These are phyloP conservation scores for Drosophila carrolli DNA, from an alignment of 1,140 invertebrate species.

Conservation along the genomic window DNA sequence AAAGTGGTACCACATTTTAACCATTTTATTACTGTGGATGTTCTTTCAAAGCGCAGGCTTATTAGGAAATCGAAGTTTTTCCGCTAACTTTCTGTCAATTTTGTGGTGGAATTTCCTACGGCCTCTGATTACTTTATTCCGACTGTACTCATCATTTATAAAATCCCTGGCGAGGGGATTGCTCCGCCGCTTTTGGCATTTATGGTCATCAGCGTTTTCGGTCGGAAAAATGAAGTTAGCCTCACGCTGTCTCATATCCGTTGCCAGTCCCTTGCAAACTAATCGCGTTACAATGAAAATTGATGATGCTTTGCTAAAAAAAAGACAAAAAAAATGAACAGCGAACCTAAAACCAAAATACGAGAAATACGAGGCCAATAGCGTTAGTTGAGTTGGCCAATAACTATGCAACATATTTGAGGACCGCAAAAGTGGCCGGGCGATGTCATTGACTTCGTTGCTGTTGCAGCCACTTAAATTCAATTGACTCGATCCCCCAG, in stretches of 20 bases:
- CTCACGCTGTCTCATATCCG: constrained; percentile 68
- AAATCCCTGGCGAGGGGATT: constrained; percentile 53
- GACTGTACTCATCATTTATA: constrained; percentile 76
- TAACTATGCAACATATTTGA: constrained; percentile 73
- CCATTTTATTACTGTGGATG: too few relatives aligned
- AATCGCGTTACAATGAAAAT: constrained; percentile 83
- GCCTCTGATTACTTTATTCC: constrained; percentile 2
- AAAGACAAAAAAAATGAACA: neutral
- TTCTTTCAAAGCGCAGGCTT: too few relatives aligned
- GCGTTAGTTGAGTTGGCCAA: constrained; percentile 14
- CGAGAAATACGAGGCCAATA: constrained; percentile 4
- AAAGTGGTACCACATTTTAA: too few relatives aligned
- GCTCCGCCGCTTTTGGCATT: constrained; percentile 44
- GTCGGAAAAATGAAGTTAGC: constrained; percentile 73
- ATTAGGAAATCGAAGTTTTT: too few relatives aligned
- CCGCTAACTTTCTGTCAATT: neutral
- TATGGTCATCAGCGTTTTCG: constrained; percentile 57
- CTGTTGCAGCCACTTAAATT: constrained; percentile 73
- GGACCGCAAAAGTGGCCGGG: constrained; percentile 61
- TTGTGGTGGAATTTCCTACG: neutral
- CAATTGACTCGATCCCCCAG: constrained; percentile 57
- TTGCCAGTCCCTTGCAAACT: constrained; percentile 52
- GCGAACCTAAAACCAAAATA: constrained; percentile 3
- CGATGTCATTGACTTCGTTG: constrained; percentile 74
- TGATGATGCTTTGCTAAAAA: constrained; percentile 63